Evolutionary conservation across 2,888 invertebrate species (phyloP).

Genomic region (Eustalomyia histrio): DNA sequence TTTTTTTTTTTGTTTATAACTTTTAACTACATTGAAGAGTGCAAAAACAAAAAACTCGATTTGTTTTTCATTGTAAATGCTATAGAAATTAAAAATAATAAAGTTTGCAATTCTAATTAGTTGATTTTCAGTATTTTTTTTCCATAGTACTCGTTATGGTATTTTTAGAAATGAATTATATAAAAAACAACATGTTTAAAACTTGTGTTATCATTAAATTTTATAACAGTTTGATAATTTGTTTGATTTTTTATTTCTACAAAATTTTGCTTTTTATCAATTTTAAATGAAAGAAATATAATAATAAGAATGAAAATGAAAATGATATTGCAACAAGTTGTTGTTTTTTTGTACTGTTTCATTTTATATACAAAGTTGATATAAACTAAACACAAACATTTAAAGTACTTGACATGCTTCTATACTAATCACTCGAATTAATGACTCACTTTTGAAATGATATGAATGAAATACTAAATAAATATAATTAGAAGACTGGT

Average conservation of each 20-base stretch:
- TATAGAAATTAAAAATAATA: slow-evolving; percentile 16
- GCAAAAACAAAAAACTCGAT: not conserved
- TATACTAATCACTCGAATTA: slow-evolving; percentile 35
- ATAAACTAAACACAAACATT: slow-evolving; percentile 16
- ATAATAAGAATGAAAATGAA: not conserved
- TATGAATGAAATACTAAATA: not conserved
- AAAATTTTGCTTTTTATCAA: not conserved
- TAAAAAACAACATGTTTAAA: not conserved
- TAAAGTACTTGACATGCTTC: slow-evolving; percentile 42
- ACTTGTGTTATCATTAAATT: slow-evolving; percentile 2
- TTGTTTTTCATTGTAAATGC: not conserved
- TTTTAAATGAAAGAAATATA: not conserved
- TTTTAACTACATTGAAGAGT: not conserved
- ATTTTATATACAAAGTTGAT: not conserved
- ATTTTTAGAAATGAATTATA: not conserved
- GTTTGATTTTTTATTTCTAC: not conserved
- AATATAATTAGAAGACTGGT: not conserved
- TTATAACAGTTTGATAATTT: not conserved
- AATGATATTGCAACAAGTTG: slow-evolving; percentile 7
- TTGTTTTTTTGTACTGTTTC: not conserved
- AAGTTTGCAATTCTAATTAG: slow-evolving; percentile 57
- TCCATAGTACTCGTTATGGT: not conserved
- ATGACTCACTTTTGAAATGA: slow-evolving; percentile 26
- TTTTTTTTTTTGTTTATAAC: not conserved
- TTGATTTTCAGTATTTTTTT: slow-evolving; percentile 31